Conservation (phyloP, 2,888 invertebrate species). For the Mongoloraphidia duomilia region DNA sequence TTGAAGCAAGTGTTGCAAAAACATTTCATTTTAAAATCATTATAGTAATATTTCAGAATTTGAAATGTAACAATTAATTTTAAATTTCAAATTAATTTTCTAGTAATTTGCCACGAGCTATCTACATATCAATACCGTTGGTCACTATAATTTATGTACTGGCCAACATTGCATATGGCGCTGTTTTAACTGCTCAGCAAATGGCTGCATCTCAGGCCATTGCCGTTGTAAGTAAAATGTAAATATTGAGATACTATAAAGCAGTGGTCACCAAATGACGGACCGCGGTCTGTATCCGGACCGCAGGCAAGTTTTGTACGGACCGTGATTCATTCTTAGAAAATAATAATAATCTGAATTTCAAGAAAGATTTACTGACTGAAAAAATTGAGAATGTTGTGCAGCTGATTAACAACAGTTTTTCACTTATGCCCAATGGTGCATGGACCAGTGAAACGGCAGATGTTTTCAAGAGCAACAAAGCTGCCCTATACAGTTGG, state of each 20-base stretch:
- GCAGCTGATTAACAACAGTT: too few species aligned
- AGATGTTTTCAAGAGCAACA: too few species aligned
- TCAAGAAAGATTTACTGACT: too few species aligned
- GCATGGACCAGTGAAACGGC: too few species aligned
- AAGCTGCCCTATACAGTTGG: too few species aligned
- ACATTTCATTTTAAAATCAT: neutral
- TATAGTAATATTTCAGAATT: neutral
- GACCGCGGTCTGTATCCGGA: too few species aligned
- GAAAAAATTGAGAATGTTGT: too few species aligned
- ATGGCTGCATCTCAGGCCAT: constrained; percentile 86
- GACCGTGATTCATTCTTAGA: too few species aligned
- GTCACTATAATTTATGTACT: constrained; percentile 80
- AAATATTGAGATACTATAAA: neutral
- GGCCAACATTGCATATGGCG: constrained; percentile 79
- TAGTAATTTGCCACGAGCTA: constrained; percentile 79
- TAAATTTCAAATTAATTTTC: constrained; percentile 17
- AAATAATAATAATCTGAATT: too few species aligned
- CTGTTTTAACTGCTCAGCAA: constrained; percentile 67
- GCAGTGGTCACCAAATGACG: too few species aligned
- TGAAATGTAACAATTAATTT: neutral
- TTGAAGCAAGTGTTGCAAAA: neutral
- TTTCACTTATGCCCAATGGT: too few species aligned
- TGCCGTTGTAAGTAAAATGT: constrained; percentile 62
- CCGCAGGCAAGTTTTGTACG: neutral
- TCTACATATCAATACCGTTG: constrained; percentile 77